phyloP scores from a whole-genome alignment of 2,113 vertebrate species.

The Oncorhynchus nerka region DNA sequence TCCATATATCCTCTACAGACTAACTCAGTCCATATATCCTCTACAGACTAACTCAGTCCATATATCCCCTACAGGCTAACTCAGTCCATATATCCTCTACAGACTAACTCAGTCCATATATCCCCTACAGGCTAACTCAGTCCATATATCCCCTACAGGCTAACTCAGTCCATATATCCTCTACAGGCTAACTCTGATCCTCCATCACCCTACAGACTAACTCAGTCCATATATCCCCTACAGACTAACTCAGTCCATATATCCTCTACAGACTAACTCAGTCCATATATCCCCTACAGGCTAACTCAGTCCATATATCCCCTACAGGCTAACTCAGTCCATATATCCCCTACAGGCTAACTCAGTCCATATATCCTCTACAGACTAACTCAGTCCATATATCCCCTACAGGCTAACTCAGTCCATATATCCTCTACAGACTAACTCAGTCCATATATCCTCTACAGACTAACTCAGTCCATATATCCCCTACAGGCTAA shows the following conservation, averaged over 20 bases:
- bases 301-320: background rate
- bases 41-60: slow-evolving; percentile 1
- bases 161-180: slow-evolving; percentile 23
- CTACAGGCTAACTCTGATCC: background rate
- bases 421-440: too few species aligned
- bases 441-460: slow-evolving; percentile 20
- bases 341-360: too few species aligned
- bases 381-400: background rate
- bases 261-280: background rate
- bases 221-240: too few species aligned
- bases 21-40: slow-evolving; percentile 24
- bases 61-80: too few species aligned
- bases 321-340: background rate
- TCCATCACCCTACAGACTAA: background rate
- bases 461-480: too few species aligned
- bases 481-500: too few species aligned
- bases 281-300: slow-evolving; percentile 25
- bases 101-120: background rate
- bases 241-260: background rate
- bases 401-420: background rate
- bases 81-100: slow-evolving; percentile 29
- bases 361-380: slow-evolving; percentile 27
- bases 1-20: too few species aligned
- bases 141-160: too few species aligned
- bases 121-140: background rate